phyloP scores from a whole-genome alignment of 2,797 vertebrate genomes.

The Tangara arthus region DNA sequence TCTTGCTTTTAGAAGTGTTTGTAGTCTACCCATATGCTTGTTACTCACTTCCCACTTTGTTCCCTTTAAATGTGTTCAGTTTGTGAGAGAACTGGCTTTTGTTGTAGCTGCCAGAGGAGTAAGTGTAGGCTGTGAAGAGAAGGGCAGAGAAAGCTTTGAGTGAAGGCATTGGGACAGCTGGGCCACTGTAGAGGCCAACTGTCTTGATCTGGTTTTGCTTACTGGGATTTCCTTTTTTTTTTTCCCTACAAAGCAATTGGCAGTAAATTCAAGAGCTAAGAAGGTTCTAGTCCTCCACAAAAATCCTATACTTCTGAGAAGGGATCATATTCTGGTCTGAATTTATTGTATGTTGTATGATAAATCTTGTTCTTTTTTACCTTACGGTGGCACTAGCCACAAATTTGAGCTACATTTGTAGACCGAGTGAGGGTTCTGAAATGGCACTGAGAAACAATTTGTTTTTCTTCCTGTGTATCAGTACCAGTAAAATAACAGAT shows the following conservation, averaged over 20 bases:
- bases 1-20: not conserved
- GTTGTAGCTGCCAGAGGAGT: not conserved
- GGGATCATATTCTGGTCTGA: not conserved
- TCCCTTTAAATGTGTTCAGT: not conserved
- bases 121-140: not conserved
- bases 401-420: not conserved
- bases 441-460: not conserved
- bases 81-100: not conserved
- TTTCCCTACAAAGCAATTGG: not conserved
- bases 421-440: not conserved
- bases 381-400: not conserved
- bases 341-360: not conserved
- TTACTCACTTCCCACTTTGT: not conserved
- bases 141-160: not conserved
- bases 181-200: not conserved
- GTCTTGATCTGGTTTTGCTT: not conserved
- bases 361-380: not conserved
- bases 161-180: not conserved
- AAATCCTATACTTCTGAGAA: not conserved
- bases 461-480: not conserved
- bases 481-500: not conserved
- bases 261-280: not conserved
- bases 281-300: not conserved
- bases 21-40: not conserved
- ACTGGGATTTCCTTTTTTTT: not conserved